These are phyloP conservation scores for Eubasilissa splendida DNA, from an alignment of 2,888 invertebrate genomes.

Conservation along the genomic window DNA sequence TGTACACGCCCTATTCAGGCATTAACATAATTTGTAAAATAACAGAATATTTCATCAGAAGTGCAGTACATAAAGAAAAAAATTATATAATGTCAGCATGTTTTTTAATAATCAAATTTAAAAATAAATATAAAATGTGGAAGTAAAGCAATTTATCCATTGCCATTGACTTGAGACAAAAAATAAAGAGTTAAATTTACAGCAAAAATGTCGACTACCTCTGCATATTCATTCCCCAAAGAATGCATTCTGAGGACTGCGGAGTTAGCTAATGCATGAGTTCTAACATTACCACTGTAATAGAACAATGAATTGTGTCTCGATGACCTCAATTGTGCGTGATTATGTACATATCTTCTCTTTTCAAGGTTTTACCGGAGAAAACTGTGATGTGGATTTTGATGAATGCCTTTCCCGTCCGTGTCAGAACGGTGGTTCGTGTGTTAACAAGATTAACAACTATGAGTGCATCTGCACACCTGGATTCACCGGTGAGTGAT, in stretches of 20 bases:
- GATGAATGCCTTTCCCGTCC: slow-evolving; percentile 91
- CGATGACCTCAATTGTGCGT: not conserved
- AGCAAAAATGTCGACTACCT: no score
- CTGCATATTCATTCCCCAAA: no score
- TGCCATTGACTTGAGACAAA: not conserved
- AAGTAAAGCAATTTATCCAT: no score
- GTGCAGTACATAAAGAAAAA: no score
- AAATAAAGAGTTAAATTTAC: not conserved
- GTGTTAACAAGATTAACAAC: slow-evolving; percentile 86
- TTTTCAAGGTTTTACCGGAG: slow-evolving; percentile 81
- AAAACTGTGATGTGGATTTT: slow-evolving; percentile 87
- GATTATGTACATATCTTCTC: not conserved
- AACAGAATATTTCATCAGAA: no score
- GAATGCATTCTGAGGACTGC: no score
- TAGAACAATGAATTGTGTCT: no score
- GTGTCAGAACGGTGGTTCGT: slow-evolving; percentile 87
- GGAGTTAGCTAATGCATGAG: no score
- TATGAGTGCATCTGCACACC: slow-evolving; percentile 87
- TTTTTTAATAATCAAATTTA: not conserved
- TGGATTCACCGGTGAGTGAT: slow-evolving; percentile 79
- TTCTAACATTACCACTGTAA: no score
- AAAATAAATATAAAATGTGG: not conserved
- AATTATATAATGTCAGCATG: no score
- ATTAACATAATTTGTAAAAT: no score
- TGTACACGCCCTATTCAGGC: no score